Conservation (phyloP, 2,113 vertebrate species). For the Labeo rohita region DNA sequence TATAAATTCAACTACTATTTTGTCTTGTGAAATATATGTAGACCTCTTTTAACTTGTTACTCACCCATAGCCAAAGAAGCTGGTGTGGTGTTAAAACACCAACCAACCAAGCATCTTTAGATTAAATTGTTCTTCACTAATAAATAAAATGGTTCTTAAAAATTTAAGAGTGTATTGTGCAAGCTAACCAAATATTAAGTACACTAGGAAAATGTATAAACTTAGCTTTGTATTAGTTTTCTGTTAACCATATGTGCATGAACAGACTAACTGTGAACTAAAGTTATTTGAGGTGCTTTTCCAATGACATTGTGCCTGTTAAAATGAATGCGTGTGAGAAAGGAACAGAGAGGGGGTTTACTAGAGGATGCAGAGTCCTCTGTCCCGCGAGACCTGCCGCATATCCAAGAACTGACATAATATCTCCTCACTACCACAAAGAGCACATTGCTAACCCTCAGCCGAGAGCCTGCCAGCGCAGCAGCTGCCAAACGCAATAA, state of each 20-base stretch:
- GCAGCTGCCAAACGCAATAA: slow-evolving; percentile 84
- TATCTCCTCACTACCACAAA: slow-evolving; percentile 86
- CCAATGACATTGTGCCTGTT: slow-evolving; percentile 48
- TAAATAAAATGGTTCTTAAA: no score
- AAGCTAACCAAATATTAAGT: not conserved
- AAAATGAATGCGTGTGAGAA: slow-evolving; percentile 47
- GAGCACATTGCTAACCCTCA: slow-evolving; percentile 77
- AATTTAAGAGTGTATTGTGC: no score
- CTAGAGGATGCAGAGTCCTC: slow-evolving; percentile 58
- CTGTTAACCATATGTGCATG: not conserved
- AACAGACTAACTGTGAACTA: not conserved
- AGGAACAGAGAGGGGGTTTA: slow-evolving; percentile 51
- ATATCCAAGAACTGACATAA: slow-evolving; percentile 89
- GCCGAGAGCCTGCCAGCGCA: slow-evolving; percentile 72
- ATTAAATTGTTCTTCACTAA: no score
- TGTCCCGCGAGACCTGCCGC: slow-evolving; percentile 68
- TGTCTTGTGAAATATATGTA: no score
- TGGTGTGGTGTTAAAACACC: no score
- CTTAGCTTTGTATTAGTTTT: not conserved
- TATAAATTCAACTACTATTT: no score
- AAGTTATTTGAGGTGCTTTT: slow-evolving; percentile 20
- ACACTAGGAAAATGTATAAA: slow-evolving; percentile 7
- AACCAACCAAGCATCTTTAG: no score
- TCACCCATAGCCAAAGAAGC: no score
- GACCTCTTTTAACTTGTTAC: no score